Evolutionary conservation across 2,113 vertebrate genomes (phyloP).

Genomic region (Peromyscus leucopus): DNA sequence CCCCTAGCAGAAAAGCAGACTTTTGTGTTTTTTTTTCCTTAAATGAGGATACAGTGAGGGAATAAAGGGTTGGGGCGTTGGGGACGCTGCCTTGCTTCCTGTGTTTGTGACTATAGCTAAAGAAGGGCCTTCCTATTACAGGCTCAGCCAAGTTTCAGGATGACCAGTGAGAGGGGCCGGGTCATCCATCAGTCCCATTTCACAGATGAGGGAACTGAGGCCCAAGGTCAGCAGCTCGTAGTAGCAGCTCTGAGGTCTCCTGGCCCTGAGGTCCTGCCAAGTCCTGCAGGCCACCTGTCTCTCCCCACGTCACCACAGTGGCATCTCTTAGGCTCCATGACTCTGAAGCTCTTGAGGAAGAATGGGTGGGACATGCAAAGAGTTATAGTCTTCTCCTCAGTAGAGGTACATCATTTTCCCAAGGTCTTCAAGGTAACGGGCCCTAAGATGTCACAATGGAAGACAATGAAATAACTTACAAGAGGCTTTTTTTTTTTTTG

Average conservation of each 20-base stretch:
- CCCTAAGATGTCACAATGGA: neutral
- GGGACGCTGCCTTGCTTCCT: neutral
- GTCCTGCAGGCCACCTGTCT: rapidly evolving
- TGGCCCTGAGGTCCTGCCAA: neutral
- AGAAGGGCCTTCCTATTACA: neutral
- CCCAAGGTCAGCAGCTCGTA: neutral
- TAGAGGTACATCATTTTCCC: neutral
- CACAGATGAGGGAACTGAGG: conserved; percentile 11
- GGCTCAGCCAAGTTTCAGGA: neutral
- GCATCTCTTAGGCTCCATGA: neutral
- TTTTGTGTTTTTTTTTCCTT: too few species aligned
- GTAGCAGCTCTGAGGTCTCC: neutral
- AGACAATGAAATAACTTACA: neutral
- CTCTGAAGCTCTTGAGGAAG: neutral
- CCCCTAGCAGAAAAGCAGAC: neutral
- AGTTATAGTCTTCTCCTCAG: neutral
- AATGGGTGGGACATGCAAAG: rapidly evolving
- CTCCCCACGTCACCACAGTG: too few species aligned
- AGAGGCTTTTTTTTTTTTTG: too few species aligned
- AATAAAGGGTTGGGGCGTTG: neutral
- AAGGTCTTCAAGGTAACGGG: neutral
- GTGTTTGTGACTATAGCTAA: neutral
- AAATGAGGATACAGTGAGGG: too few species aligned
- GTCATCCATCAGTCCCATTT: neutral
- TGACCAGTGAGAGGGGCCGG: neutral